Evolutionary conservation across 2,113 vertebrate species (phyloP).

Genomic region (Eclectus roratus): DNA sequence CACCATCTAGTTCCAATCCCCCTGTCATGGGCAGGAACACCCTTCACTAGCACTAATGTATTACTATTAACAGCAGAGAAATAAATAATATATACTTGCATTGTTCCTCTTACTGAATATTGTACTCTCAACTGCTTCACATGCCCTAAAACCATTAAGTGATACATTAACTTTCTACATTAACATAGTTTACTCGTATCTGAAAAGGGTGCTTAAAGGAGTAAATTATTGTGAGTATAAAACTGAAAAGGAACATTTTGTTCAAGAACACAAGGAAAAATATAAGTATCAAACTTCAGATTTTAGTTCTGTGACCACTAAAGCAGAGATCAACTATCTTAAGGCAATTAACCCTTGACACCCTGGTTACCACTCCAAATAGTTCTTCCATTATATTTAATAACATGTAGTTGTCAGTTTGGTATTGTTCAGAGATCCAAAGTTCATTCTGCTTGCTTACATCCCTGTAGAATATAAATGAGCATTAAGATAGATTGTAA

Average conservation of each 20-base stretch:
- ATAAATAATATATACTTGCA: neutral
- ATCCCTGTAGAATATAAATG: neutral
- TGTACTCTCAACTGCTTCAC: neutral
- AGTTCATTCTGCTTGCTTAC: conserved; percentile 1
- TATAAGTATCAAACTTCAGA: neutral
- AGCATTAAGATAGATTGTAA: neutral
- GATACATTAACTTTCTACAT: neutral
- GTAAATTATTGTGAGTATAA: neutral
- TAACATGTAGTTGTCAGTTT: neutral
- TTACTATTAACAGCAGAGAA: neutral
- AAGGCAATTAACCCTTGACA: neutral
- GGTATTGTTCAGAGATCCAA: neutral
- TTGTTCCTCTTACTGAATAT: neutral
- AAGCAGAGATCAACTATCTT: neutral
- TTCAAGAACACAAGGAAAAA: neutral
- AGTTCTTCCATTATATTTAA: neutral
- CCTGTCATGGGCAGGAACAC: neutral
- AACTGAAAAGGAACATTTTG: neutral
- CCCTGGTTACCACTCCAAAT: neutral
- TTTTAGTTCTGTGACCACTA: neutral
- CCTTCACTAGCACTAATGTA: neutral
- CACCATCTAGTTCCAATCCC: neutral
- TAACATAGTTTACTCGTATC: neutral
- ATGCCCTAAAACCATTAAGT: neutral
- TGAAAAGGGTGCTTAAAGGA: neutral